A percentile compares a stretch with the other conserved stretches of the same genome.
These are phyloP conservation scores for Ochlodes sylvanus DNA, from an alignment of 2,888 invertebrate species.

Conservation along the genomic window DNA sequence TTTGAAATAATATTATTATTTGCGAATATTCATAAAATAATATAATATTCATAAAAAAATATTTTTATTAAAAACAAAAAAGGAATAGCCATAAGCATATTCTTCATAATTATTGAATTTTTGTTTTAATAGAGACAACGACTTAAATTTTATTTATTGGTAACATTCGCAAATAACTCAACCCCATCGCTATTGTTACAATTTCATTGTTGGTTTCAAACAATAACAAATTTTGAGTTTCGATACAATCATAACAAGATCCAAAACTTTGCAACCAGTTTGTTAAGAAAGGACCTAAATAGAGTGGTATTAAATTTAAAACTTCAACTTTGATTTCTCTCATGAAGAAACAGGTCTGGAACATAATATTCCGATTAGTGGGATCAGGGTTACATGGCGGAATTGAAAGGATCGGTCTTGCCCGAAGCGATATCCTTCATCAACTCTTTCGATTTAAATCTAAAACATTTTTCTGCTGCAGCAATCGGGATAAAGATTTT, in stretches of 20 bases:
- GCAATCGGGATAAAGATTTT: too few relatives aligned
- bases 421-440: conserved; percentile 68
- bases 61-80: too few relatives aligned
- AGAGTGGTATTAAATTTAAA: conserved; percentile 27
- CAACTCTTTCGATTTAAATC: conserved; percentile 69
- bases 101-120: too few relatives aligned
- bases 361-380: conserved; percentile 78
- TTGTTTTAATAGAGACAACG: neutral
- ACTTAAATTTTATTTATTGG: neutral
- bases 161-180: conserved; percentile 1
- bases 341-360: conserved; percentile 56
- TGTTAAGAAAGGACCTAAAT: conserved; percentile 44
- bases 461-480: conserved; percentile 53
- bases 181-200: neutral
- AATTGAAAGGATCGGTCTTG: conserved; percentile 66
- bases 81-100: too few relatives aligned
- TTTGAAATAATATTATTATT: too few relatives aligned
- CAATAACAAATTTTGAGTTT: conserved; percentile 16
- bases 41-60: too few relatives aligned
- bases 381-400: conserved; percentile 60
- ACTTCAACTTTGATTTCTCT: conserved; percentile 49
- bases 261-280: conserved; percentile 37
- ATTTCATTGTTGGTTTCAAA: conserved; percentile 8
- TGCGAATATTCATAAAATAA: too few relatives aligned
- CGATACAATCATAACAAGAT: conserved; percentile 19